Evolutionary conservation across 2,113 vertebrate species (phyloP).

Genomic region (Mirza zaza): DNA sequence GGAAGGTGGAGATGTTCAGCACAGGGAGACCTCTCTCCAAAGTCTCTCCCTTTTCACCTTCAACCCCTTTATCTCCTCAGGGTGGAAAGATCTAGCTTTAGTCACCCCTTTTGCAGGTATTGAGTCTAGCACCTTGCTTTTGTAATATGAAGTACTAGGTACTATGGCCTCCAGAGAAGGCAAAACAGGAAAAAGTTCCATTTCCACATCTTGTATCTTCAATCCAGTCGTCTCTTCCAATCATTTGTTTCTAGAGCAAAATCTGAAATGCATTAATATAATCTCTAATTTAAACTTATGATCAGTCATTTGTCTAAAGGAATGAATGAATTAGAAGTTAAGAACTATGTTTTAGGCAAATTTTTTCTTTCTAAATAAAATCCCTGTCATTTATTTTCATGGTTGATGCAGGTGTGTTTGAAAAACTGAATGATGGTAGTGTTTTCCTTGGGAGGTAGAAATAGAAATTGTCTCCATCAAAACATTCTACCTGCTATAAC

Average conservation of each 20-base stretch:
- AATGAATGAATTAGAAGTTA: not conserved
- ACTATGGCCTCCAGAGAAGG: not conserved
- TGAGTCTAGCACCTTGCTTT: not conserved
- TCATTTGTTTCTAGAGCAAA: not conserved
- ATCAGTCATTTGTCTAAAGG: not conserved
- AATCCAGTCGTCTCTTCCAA: accelerated
- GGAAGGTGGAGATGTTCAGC: too few species aligned
- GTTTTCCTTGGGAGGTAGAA: not conserved
- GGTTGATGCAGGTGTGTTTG: not conserved
- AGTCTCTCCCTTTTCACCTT: not conserved
- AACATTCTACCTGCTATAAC: too few species aligned
- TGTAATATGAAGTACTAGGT: not conserved
- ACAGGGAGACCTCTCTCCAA: not conserved
- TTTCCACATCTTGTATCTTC: not conserved
- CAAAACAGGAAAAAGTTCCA: not conserved
- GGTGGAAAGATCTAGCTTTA: not conserved
- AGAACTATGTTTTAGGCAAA: not conserved
- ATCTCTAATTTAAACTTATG: not conserved
- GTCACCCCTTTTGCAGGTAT: not conserved
- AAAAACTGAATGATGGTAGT: not conserved
- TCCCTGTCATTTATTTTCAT: not conserved
- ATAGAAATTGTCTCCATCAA: not conserved
- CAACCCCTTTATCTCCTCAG: not conserved
- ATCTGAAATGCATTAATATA: not conserved
- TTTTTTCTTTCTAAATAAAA: not conserved